Base-by-base conservation (phyloP, 1,140 invertebrate genomes). In the Probaryconus sp. region DNA sequence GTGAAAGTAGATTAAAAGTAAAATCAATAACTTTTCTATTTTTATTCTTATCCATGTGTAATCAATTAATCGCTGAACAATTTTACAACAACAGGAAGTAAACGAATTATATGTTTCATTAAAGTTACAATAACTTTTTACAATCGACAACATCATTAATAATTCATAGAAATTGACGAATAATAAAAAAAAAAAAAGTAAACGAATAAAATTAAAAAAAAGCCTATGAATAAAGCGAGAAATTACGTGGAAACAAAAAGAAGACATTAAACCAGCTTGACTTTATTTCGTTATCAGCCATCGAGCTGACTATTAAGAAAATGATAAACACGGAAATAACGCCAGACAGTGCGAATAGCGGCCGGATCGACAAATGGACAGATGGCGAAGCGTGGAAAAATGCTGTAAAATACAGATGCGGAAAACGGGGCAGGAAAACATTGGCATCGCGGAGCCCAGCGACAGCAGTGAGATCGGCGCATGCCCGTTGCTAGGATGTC, bases 401-500 rank as follows among this genome's bases (percentile, higher is more conserved):
- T 13, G 43, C 10, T 50, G 51, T 16, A 51, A 71, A 71, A 64
- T 50, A 47, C 17, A 63, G 24, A 51, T 9, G 21, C 47, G 58
- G 43, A 55, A 70, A 70, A 30, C 56, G 48, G 55, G 67, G 35
- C 40, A 48, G 47, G 31, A 61, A 70, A 70, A 56, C 67, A 61
- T 55, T 70, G 64, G 64, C 45, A 68, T 50, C 43, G 38, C 64
- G 51, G 47, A 24, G 47, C 65, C 58, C 55, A 69, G 55, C 55
- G 55, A 53, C 55, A 69, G 55, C 38, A 24, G 20, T 13, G 35
- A 69, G 56, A 70, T 61, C 40, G 56, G 67, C 67, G 67, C 67
- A 70, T 70, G 67, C 67, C 47, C 56, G 67, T 61, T 70, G 56
- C 55, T 45, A 70, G 56, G 38, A 61, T 61, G 33, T 70, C 56